phyloP scores from a whole-genome alignment of 2,113 vertebrate species.

The Limanda limanda region DNA sequence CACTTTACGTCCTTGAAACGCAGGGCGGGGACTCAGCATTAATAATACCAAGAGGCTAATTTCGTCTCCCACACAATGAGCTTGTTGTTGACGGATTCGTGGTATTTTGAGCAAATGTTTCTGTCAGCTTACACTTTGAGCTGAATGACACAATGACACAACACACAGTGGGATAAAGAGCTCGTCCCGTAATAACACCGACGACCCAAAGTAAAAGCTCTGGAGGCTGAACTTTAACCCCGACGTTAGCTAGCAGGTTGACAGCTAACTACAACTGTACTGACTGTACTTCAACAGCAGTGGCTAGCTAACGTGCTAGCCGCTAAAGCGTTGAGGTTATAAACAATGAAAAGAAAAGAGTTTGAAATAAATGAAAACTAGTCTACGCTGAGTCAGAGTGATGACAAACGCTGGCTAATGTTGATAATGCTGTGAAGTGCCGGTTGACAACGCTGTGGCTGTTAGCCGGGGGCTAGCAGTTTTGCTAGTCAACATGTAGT shows the following conservation, averaged over 20 bases:
- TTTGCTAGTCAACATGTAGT: slow-evolving; percentile 1
- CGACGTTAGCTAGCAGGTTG: slow-evolving; percentile 38
- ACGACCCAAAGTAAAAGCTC: not conserved
- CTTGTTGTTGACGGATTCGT: slow-evolving; percentile 37
- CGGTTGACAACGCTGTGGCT: slow-evolving; percentile 14
- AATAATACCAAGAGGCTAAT: slow-evolving; percentile 60
- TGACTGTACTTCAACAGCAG: not conserved
- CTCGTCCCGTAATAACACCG: not conserved
- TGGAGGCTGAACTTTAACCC: slow-evolving; percentile 40
- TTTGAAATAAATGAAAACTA: fast-evolving
- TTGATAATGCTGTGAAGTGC: slow-evolving; percentile 26
- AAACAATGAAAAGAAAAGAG: fast-evolving
- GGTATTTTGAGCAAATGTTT: slow-evolving; percentile 46
- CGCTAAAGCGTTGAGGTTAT: too few species aligned
- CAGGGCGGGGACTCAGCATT: slow-evolving; percentile 67
- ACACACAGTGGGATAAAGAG: not conserved
- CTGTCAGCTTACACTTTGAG: not conserved
- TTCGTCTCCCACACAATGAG: slow-evolving; percentile 64
- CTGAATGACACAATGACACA: not conserved
- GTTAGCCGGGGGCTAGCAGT: slow-evolving; percentile 50
- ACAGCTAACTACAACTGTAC: slow-evolving; percentile 15
- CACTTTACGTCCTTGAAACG: slow-evolving; percentile 71
- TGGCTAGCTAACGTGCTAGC: too few species aligned
- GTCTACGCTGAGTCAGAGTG: not conserved
- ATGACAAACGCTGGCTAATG: slow-evolving; percentile 6